These are phyloP conservation scores for Platycercus adscitus DNA, from an alignment of 2,113 vertebrate species.

Conservation along the genomic window DNA sequence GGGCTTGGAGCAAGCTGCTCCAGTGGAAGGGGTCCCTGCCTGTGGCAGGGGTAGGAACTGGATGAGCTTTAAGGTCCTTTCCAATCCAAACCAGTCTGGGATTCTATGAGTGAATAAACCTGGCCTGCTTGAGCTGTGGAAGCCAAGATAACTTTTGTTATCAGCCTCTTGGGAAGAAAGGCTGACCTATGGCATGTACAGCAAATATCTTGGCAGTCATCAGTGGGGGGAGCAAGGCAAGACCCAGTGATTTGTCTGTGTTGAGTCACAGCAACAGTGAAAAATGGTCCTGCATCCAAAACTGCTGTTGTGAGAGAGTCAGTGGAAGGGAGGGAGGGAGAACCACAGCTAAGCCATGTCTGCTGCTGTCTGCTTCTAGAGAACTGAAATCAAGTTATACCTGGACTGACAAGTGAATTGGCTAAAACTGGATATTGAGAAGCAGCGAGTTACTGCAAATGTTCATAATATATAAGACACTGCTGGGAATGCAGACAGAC, in stretches of 20 bases:
- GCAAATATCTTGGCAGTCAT: neutral
- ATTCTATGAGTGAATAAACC: neutral
- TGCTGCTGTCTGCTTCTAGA: neutral
- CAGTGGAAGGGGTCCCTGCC: neutral
- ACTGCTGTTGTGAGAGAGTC: neutral
- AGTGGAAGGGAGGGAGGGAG: neutral
- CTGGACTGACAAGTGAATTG: neutral
- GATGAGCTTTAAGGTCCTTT: neutral
- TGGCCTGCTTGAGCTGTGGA: neutral
- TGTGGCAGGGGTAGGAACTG: accelerated
- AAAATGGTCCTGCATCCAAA: neutral
- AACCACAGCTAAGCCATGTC: neutral
- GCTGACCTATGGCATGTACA: neutral
- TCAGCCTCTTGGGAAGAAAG: neutral
- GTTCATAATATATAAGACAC: neutral
- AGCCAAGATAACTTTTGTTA: neutral
- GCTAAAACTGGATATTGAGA: neutral
- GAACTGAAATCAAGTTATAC: neutral
- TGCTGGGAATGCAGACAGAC: neutral
- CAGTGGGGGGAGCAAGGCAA: neutral
- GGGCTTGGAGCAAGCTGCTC: neutral
- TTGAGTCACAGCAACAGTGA: neutral
- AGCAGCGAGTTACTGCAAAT: neutral
- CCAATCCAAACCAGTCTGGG: neutral
- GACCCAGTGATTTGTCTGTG: accelerated